Evolutionary conservation across 2,797 vertebrate genomes (phyloP).

Genomic region (Lepilemur ruficaudatus): DNA sequence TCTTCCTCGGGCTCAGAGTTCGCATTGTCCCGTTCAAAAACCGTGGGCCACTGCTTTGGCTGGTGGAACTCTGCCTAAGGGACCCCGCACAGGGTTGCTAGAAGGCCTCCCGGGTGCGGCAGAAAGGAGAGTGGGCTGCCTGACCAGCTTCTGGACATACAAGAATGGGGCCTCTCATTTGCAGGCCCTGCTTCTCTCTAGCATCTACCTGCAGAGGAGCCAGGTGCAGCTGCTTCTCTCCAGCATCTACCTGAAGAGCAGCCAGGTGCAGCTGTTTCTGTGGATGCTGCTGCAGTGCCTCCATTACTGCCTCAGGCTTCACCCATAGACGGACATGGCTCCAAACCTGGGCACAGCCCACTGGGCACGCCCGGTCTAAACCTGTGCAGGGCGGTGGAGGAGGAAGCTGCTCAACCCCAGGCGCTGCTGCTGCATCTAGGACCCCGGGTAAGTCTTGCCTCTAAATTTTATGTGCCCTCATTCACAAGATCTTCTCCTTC

Average conservation of each 20-base stretch:
- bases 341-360: slow-evolving; percentile 78
- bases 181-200: slow-evolving; percentile 90
- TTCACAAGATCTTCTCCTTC: background rate
- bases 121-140: slow-evolving; percentile 90
- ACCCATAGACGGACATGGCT: slow-evolving; percentile 87
- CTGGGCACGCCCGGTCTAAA: slow-evolving; percentile 69
- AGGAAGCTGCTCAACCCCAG: too few relatives aligned
- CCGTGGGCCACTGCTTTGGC: slow-evolving; percentile 69
- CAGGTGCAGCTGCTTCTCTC: slow-evolving; percentile 89
- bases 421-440: too few relatives aligned
- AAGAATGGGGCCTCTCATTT: slow-evolving; percentile 90
- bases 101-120: slow-evolving; percentile 85
- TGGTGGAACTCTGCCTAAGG: slow-evolving; percentile 83
- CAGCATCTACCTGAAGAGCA: slow-evolving; percentile 84
- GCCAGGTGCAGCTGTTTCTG: slow-evolving; percentile 84
- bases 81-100: slow-evolving; percentile 74
- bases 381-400: slow-evolving; percentile 22
- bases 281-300: slow-evolving; percentile 93
- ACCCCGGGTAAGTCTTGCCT: background rate
- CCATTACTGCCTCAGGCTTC: slow-evolving; percentile 93
- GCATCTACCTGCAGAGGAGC: background rate
- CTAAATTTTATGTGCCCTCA: background rate
- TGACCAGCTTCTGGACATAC: slow-evolving; percentile 89
- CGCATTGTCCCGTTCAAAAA: slow-evolving; percentile 76
- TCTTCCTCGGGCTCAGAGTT: slow-evolving; percentile 84